Conservation (phyloP, 2,888 invertebrate genomes). For the Trachelus troglodyta region DNA sequence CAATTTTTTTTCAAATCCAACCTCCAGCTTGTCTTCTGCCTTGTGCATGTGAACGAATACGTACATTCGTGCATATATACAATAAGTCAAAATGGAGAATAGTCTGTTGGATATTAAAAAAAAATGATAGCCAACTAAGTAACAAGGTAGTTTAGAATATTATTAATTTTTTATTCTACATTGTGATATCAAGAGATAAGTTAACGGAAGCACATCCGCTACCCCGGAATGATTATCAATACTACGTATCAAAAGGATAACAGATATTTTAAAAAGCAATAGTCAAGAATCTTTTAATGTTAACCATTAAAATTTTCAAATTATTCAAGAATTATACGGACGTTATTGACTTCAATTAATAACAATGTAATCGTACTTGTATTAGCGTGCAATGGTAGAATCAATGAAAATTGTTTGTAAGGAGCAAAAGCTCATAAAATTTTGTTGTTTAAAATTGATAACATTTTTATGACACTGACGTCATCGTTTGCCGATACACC, state of each 20-base stretch:
- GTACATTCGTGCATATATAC: background rate
- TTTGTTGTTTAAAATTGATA: too few species aligned
- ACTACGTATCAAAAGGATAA: background rate
- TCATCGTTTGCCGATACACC: background rate
- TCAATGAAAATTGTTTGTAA: background rate
- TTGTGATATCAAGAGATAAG: background rate
- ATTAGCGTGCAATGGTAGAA: background rate
- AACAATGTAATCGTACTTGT: background rate
- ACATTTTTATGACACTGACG: too few species aligned
- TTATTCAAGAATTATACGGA: background rate
- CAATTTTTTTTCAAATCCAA: background rate
- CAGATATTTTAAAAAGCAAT: background rate
- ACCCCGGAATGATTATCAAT: background rate
- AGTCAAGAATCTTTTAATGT: background rate
- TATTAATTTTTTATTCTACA: background rate
- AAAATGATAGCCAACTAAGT: background rate
- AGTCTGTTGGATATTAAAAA: background rate
- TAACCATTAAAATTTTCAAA: background rate
- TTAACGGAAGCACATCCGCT: background rate
- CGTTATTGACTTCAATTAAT: background rate
- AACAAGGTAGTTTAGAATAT: background rate
- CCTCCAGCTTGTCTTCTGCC: background rate
- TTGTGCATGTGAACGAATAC: background rate
- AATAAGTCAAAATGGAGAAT: background rate
- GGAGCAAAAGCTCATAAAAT: background rate